These are phyloP conservation scores for Catocala nupta DNA, from an alignment of 2,888 invertebrate genomes.

Conservation along the genomic window DNA sequence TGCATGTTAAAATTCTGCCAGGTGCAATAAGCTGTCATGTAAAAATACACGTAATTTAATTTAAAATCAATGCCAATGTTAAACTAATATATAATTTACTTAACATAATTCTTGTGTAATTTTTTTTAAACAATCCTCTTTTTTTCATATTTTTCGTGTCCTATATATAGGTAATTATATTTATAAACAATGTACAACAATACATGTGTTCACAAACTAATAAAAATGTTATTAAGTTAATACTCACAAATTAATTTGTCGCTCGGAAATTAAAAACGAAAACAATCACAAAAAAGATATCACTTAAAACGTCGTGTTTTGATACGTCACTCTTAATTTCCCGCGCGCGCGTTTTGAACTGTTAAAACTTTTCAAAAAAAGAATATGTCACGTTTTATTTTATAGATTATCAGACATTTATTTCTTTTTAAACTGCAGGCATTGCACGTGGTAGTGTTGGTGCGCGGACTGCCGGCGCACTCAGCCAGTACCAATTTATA, in stretches of 20 bases:
- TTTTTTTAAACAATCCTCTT: too few relatives aligned
- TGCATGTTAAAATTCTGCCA: too few relatives aligned
- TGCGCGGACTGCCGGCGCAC: conserved; percentile 65
- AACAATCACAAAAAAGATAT: conserved; percentile 30
- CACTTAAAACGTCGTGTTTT: conserved; percentile 18
- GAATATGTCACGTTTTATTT: neutral
- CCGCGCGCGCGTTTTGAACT: conserved; percentile 27
- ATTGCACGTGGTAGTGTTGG: conserved; percentile 56
- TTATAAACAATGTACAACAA: too few relatives aligned
- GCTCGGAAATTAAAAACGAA: conserved; percentile 19
- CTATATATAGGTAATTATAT: too few relatives aligned
- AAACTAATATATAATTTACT: too few relatives aligned
- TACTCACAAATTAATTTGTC: conserved; percentile 31
- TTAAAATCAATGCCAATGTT: too few relatives aligned
- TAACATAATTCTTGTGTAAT: too few relatives aligned
- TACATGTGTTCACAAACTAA: too few relatives aligned
- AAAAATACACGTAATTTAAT: too few relatives aligned
- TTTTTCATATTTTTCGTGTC: neutral
- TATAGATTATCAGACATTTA: conserved; percentile 6
- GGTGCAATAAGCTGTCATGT: too few relatives aligned
- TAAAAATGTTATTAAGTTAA: neutral
- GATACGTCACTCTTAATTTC: conserved; percentile 31
- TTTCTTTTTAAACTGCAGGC: conserved; percentile 43
- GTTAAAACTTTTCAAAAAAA: conserved; percentile 15
- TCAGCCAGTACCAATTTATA: conserved; percentile 67